Conservation (phyloP, 92 coral and sea anemone species). For the Epizoanthus stellaris region DNA sequence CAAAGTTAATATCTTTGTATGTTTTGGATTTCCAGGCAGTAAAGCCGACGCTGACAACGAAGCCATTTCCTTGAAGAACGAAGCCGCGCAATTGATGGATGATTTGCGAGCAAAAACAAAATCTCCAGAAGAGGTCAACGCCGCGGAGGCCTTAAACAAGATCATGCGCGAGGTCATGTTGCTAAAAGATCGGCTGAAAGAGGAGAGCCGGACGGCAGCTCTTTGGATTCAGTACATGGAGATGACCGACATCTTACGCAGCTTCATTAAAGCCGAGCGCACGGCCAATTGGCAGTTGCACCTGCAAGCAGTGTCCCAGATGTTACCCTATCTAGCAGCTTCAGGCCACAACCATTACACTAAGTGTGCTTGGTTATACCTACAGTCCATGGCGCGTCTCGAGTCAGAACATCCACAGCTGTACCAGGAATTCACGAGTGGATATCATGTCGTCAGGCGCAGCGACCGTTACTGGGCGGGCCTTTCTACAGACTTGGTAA, state of each 20-base stretch:
- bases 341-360: constrained; percentile 47
- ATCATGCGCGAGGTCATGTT: not conserved
- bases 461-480: constrained; percentile 73
- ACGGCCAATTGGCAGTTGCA: constrained; percentile 22
- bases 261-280: constrained; percentile 28
- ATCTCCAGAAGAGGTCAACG: constrained; percentile 22
- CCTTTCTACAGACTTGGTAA: constrained; percentile 63
- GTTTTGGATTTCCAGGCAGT: not conserved
- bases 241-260: constrained; percentile 7
- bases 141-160: not conserved
- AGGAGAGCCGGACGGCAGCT: constrained; percentile 19
- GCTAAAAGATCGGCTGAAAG: not conserved
- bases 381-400: constrained; percentile 51
- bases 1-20: constrained; percentile 13
- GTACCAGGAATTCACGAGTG: constrained; percentile 28
- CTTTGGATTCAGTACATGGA: constrained; percentile 35
- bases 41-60: not conserved
- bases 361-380: constrained; percentile 46
- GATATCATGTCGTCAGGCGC: constrained; percentile 57
- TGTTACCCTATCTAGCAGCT: constrained; percentile 46
- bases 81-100: constrained; percentile 11
- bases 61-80: constrained; percentile 16
- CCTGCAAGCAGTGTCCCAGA: constrained; percentile 19
- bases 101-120: constrained; percentile 32
- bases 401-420: constrained; percentile 35